Percentiles rank a stretch among this genome's conserved stretches.
Evolutionary conservation across 2,113 vertebrate genomes (phyloP).

Genomic region (Sula dactylatra): DNA sequence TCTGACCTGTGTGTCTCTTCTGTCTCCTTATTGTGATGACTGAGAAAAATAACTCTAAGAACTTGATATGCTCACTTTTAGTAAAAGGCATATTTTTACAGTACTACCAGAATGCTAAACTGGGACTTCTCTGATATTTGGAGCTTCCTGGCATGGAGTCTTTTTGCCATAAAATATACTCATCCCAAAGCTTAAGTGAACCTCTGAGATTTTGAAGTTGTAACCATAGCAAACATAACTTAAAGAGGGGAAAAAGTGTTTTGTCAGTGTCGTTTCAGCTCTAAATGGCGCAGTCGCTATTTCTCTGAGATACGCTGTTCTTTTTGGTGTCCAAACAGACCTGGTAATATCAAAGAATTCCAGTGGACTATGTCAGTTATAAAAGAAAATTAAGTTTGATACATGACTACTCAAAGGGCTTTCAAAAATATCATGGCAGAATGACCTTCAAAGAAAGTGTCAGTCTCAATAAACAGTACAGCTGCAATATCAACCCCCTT

Average conservation of each 20-base stretch:
- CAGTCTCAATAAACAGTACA: not conserved
- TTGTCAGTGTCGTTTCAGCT: slow-evolving; percentile 43
- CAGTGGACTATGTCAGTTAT: slow-evolving; percentile 4
- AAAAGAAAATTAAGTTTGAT: slow-evolving; percentile 43
- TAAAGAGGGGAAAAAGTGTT: slow-evolving; percentile 37
- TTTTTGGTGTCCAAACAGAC: slow-evolving; percentile 19
- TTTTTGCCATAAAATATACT: slow-evolving; percentile 60
- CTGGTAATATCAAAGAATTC: slow-evolving; percentile 45
- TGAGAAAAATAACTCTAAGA: slow-evolving; percentile 56
- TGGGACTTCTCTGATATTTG: slow-evolving; percentile 20
- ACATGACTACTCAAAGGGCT: not conserved
- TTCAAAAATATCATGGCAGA: not conserved
- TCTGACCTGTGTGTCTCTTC: not conserved
- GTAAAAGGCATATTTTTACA: slow-evolving; percentile 57
- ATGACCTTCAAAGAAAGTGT: not conserved
- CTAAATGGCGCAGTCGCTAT: slow-evolving; percentile 23
- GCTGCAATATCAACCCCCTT: not conserved
- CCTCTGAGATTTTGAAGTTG: slow-evolving; percentile 50
- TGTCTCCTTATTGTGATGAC: not conserved
- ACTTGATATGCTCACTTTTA: slow-evolving; percentile 31
- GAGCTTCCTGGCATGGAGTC: slow-evolving; percentile 29
- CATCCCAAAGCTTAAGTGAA: slow-evolving; percentile 47
- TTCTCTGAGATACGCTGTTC: not conserved
- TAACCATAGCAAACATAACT: slow-evolving; percentile 52
- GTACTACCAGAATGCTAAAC: slow-evolving; percentile 7